phyloP scores from a whole-genome alignment of 2,888 invertebrate species.

The Leptinotarsa peninsularis region DNA sequence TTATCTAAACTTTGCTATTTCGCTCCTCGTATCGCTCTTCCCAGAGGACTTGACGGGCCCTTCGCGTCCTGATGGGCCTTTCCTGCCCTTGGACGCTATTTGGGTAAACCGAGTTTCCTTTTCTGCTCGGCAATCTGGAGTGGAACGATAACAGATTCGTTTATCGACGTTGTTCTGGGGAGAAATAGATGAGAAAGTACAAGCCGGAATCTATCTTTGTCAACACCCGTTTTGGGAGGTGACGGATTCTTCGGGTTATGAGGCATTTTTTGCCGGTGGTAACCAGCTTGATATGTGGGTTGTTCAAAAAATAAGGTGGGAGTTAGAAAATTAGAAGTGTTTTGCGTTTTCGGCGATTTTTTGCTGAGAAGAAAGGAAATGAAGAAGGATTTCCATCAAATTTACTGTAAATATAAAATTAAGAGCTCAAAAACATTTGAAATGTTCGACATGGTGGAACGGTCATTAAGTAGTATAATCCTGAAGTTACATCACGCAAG shows the following conservation, averaged over 20 bases:
- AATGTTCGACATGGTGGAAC: too few relatives aligned
- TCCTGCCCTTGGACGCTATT: constrained; percentile 52
- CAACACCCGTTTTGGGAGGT: neutral
- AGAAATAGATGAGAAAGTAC: neutral
- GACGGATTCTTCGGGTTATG: neutral
- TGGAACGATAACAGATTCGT: constrained; percentile 36
- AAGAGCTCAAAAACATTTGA: too few relatives aligned
- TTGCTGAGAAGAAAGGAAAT: too few relatives aligned
- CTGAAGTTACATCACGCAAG: too few relatives aligned
- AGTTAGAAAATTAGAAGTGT: too few relatives aligned
- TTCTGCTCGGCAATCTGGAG: constrained; percentile 38
- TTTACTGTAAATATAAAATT: too few relatives aligned
- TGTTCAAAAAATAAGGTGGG: too few relatives aligned
- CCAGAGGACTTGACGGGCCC: constrained; percentile 53
- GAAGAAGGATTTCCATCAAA: too few relatives aligned
- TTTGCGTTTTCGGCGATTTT: too few relatives aligned
- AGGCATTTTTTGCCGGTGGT: too few relatives aligned
- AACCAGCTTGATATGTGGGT: too few relatives aligned
- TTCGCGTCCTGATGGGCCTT: constrained; percentile 50
- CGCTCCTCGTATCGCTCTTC: constrained; percentile 57
- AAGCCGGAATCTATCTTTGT: constrained; percentile 1
- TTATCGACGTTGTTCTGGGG: constrained; percentile 26
- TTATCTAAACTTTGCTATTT: constrained; percentile 63
- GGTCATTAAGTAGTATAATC: too few relatives aligned
- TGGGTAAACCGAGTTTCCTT: constrained; percentile 48